phyloP scores from a whole-genome alignment of 2,797 vertebrate genomes.

The Tangara arthus region DNA sequence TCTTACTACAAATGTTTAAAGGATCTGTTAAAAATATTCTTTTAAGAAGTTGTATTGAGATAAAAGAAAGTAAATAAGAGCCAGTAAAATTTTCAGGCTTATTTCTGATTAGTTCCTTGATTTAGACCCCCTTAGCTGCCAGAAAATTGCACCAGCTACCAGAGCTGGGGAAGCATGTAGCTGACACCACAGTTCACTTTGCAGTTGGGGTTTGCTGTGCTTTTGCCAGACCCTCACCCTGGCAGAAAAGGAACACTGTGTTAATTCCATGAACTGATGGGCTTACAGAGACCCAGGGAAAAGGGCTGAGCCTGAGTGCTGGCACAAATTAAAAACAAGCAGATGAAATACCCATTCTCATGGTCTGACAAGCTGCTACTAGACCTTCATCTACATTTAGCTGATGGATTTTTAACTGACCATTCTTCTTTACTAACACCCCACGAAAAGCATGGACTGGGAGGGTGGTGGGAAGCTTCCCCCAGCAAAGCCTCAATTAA shows the following conservation, averaged over 20 bases:
- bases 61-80: slow-evolving; percentile 35
- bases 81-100: background rate
- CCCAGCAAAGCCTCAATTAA: background rate
- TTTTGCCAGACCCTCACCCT: slow-evolving; percentile 11
- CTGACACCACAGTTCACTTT: background rate
- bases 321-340: background rate
- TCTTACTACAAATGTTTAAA: slow-evolving; percentile 53
- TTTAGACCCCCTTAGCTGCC: background rate
- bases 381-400: background rate
- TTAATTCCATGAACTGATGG: background rate
- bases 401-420: background rate
- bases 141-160: background rate
- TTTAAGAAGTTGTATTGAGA: background rate
- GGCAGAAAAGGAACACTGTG: background rate
- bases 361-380: background rate
- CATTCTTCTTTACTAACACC: background rate
- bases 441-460: background rate
- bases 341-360: background rate
- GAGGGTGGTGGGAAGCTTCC: background rate
- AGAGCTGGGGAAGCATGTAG: background rate
- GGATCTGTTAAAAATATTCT: slow-evolving; percentile 26
- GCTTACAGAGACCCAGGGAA: background rate
- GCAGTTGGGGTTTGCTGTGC: background rate
- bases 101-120: slow-evolving; percentile 20
- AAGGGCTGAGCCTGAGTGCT: background rate